Evolutionary conservation across 2,888 invertebrate species (phyloP), one percentile per base, ranked within the genome.

Genomic region (Ormia ochracea): DNA sequence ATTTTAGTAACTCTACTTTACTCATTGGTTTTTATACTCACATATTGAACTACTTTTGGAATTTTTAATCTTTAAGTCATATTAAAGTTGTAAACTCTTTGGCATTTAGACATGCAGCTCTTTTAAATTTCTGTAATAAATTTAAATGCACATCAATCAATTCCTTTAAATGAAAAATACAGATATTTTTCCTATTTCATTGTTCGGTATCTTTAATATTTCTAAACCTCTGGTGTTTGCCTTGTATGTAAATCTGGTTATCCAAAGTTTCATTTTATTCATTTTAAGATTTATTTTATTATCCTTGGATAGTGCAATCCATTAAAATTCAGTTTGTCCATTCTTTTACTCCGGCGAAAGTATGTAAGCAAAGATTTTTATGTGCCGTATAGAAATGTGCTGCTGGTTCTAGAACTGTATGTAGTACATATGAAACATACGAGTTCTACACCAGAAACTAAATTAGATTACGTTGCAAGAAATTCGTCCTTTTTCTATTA

Each of bases 201-300:
- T 14, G 17, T n/a, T 28, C 17, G 3, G 26, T 41, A 3, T 41
- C 3, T 26, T 0, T 19, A n/a, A 12, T 36, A 36, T 28, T 41
- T 41, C 17, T 41, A 33, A 3, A 7, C 33, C 33, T 33, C 2
- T 33, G 9, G 10, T 52, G 26, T 19, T 14, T 36, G 26, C 17
- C 17, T 26, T 17, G 36, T 38, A 14, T 56, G 38, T 43, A 72
- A 72, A 41, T 72, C 38, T 72, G 61, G 31, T n/a, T 59, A 52
- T 12, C 14, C 38, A 17, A 72, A 17, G 21, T 33, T 48, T 17
- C 21, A 38, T 70, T 52, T 72, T 52, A 31, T 1, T 52, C 59
- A 9, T 52, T 72, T 36, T 1, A 56, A 56, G 54, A 73, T 73
- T 73, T 73, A 63, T 63, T 54, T 23, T 26, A 54, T 54, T 63